phyloP scores from a whole-genome alignment of 2,888 invertebrate species.

The Drosophila nr. fundita region DNA sequence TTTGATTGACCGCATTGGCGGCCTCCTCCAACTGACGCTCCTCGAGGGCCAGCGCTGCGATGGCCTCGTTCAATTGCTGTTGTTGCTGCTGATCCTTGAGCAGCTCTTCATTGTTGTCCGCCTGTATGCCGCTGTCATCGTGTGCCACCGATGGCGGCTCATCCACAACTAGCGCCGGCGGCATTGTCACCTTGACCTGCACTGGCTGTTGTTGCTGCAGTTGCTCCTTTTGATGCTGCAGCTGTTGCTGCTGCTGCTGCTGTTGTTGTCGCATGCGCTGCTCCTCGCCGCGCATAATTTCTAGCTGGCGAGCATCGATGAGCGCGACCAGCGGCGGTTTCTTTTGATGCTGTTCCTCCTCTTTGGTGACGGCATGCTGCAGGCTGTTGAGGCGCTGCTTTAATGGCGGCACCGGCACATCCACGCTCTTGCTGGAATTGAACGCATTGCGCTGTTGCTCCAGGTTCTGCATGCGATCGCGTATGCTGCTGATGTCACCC shows the following conservation, averaged over 20 bases:
- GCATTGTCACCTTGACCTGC: slow-evolving; percentile 26
- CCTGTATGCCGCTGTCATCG: slow-evolving; percentile 89
- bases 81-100: slow-evolving; percentile 69
- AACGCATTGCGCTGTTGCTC: slow-evolving; percentile 86
- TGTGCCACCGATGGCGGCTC: slow-evolving; percentile 84
- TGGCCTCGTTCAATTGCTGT: slow-evolving; percentile 79
- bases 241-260: slow-evolving; percentile 19
- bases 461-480: slow-evolving; percentile 88
- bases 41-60: slow-evolving; percentile 79
- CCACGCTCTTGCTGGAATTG: slow-evolving; percentile 79
- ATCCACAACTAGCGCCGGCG: slow-evolving; percentile 58
- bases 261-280: slow-evolving; percentile 67
- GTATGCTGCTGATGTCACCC: slow-evolving; percentile 88
- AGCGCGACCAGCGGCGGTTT: slow-evolving; percentile 81
- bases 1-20: slow-evolving; percentile 81
- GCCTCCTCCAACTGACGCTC: slow-evolving; percentile 80
- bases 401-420: slow-evolving; percentile 84
- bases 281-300: slow-evolving; percentile 85
- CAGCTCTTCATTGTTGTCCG: slow-evolving; percentile 87
- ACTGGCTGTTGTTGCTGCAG: slow-evolving; percentile 21
- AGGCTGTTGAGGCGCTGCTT: slow-evolving; percentile 84
- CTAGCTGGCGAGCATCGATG: slow-evolving; percentile 86
- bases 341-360: slow-evolving; percentile 79
- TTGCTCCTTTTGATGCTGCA: slow-evolving; percentile 23
- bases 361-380: slow-evolving; percentile 84